Evolutionary conservation across 2,797 vertebrate genomes (phyloP).

Genomic region (Agapornis canus): DNA sequence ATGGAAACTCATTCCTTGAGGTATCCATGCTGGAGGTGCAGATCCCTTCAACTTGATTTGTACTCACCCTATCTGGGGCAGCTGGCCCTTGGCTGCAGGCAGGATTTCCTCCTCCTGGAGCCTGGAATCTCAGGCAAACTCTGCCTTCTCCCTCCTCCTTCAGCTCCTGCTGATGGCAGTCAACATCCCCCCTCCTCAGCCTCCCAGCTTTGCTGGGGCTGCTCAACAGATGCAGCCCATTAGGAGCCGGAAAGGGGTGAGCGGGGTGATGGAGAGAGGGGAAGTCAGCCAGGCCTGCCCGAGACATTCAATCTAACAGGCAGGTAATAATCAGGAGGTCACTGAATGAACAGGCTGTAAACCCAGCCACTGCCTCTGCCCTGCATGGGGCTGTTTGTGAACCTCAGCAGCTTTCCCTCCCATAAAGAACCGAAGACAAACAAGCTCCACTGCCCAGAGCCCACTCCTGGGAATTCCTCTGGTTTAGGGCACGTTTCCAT

Average conservation of each 20-base stretch:
- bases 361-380: neutral
- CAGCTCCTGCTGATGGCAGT: neutral
- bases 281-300: neutral
- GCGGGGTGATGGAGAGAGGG: neutral
- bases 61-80: neutral
- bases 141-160: neutral
- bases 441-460: neutral
- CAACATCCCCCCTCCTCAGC: neutral
- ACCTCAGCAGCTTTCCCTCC: neutral
- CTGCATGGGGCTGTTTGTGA: neutral
- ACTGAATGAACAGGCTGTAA: neutral
- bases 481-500: neutral
- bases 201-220: neutral
- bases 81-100: neutral
- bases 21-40: no score
- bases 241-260: neutral
- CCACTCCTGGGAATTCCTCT: neutral
- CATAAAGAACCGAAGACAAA: neutral
- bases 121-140: neutral
- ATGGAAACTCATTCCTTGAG: no score
- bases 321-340: neutral
- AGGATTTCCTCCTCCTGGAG: neutral
- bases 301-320: fast-evolving
- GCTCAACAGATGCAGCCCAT: neutral
- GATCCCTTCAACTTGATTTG: neutral